A percentile compares a stretch with the other conserved stretches of the same genome.
phyloP scores from a whole-genome alignment of 2,797 vertebrate species.

The Acrossocheilus fasciatus region DNA sequence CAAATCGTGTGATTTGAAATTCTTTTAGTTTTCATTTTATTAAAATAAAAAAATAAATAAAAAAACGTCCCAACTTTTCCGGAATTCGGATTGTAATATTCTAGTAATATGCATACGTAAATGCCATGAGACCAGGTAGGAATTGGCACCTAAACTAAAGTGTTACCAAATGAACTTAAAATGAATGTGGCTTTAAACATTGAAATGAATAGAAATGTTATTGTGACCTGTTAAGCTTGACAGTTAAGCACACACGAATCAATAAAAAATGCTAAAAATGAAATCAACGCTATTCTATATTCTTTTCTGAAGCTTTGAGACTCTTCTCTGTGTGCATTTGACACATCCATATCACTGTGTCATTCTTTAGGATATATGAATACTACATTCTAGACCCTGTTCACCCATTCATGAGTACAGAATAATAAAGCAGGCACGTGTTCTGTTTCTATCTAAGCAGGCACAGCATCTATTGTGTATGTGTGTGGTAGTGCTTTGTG shows the following conservation, averaged over 20 bases:
- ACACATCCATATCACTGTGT: background rate
- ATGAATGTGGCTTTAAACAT: too few relatives aligned
- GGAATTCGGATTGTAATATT: too few relatives aligned
- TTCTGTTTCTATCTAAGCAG: background rate
- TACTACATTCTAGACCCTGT: conserved; percentile 1
- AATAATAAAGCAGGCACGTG: conserved; percentile 7
- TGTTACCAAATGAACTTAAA: too few relatives aligned
- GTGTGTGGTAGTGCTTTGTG: conserved; percentile 6
- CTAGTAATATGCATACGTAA: background rate
- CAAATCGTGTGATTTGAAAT: too few relatives aligned
- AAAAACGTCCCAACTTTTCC: too few relatives aligned
- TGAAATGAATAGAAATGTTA: too few relatives aligned
- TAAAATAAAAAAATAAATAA: too few relatives aligned
- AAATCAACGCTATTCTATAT: background rate
- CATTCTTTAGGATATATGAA: conserved; percentile 18
- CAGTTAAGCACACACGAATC: too few relatives aligned
- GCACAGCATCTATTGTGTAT: conserved; percentile 10
- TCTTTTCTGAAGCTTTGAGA: background rate
- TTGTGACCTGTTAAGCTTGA: too few relatives aligned
- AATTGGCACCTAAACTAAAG: background rate
- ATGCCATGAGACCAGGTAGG: too few relatives aligned
- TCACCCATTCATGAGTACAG: conserved; percentile 7
- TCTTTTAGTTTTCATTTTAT: too few relatives aligned
- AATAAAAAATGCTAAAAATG: too few relatives aligned
- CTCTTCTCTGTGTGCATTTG: background rate